A percentile compares a stretch with the other conserved stretches of the same genome.
These are phyloP conservation scores for Embidobia sp. DNA, from an alignment of 2,888 invertebrate genomes.

Conservation along the genomic window DNA sequence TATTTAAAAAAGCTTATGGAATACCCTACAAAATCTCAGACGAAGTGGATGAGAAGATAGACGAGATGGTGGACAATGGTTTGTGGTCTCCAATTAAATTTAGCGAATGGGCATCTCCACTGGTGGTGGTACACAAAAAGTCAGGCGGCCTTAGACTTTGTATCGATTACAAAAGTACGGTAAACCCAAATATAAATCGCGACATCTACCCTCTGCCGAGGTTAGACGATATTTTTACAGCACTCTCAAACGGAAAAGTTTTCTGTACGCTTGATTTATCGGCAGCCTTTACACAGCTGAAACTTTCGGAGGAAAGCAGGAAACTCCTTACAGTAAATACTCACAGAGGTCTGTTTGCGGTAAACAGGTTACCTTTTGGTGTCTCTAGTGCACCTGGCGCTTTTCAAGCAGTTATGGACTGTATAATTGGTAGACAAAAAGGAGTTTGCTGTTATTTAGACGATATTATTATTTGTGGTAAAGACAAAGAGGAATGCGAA, in stretches of 20 bases:
- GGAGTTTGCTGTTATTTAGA: slow-evolving; percentile 79
- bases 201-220: slow-evolving; percentile 25
- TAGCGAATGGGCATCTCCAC: slow-evolving; percentile 40
- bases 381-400: slow-evolving; percentile 19
- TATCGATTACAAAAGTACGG: slow-evolving; percentile 29
- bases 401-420: slow-evolving; percentile 36
- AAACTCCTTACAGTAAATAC: slow-evolving; percentile 30
- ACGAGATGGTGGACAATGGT: slow-evolving; percentile 19
- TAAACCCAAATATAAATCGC: slow-evolving; percentile 13
- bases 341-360: slow-evolving; percentile 31
- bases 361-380: slow-evolving; percentile 34
- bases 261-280: slow-evolving; percentile 44
- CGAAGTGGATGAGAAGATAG: slow-evolving; percentile 24
- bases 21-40: slow-evolving; percentile 34
- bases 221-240: slow-evolving; percentile 4
- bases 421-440: slow-evolving; percentile 14
- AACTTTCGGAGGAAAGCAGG: slow-evolving; percentile 23
- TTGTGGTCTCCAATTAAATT: slow-evolving; percentile 16
- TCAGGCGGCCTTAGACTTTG: slow-evolving; percentile 14
- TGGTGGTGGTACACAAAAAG: slow-evolving; percentile 26
- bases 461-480: slow-evolving; percentile 26
- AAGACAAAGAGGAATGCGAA: slow-evolving; percentile 9
- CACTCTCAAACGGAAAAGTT: background rate
- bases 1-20: slow-evolving; percentile 35
- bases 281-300: slow-evolving; percentile 52